Conservation (phyloP, 2,888 invertebrate species). For the Drosophila anceps region DNA sequence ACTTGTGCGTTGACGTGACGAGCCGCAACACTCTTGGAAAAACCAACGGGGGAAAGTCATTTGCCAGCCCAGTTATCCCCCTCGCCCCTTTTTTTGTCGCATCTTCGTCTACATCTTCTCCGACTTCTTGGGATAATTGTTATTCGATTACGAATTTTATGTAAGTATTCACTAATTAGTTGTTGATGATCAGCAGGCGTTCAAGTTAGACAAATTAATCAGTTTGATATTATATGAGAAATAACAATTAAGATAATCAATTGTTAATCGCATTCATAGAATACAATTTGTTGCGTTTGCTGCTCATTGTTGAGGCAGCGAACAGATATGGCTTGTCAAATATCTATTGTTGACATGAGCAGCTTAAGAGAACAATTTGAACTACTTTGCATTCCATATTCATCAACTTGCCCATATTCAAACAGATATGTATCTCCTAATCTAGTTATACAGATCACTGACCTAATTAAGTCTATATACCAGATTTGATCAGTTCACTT, state of each 20-base stretch:
- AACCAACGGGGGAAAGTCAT: constrained; percentile 30
- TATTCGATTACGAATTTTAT: constrained; percentile 59
- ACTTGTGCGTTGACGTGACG: constrained; percentile 72
- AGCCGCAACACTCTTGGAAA: constrained; percentile 39
- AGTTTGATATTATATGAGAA: constrained; percentile 20
- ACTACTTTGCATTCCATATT: neutral
- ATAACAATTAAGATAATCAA: constrained; percentile 1
- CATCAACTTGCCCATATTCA: neutral
- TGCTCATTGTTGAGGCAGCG: neutral
- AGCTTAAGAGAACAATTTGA: neutral
- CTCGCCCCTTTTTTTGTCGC: too few relatives aligned
- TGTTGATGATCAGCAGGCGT: constrained; percentile 59
- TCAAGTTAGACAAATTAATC: constrained; percentile 21
- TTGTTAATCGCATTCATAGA: neutral
- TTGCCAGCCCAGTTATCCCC: constrained; percentile 9
- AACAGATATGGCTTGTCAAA: neutral
- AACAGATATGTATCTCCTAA: neutral
- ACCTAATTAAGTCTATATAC: neutral
- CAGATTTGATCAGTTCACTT: neutral
- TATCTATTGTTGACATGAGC: neutral
- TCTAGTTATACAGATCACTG: constrained; percentile 5
- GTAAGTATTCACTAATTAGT: constrained; percentile 73
- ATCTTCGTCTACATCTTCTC: neutral
- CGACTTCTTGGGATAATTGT: constrained; percentile 42
- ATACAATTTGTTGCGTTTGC: neutral